Base-by-base conservation (phyloP, 2,113 vertebrate species). In the Sisor rabdophorus region DNA sequence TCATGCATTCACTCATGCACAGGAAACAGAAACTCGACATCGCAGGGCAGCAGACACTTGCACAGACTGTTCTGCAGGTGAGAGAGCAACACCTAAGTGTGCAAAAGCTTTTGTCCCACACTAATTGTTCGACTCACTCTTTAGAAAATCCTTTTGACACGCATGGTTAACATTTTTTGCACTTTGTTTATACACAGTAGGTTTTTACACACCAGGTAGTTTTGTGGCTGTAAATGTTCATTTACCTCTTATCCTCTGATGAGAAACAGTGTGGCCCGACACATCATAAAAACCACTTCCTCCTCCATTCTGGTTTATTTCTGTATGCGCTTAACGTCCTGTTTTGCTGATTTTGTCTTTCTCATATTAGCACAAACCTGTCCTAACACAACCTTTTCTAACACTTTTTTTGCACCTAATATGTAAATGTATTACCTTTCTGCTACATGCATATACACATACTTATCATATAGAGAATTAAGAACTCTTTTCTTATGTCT, bases 221-320 rank as follows among this genome's bases (percentile, higher is more conserved):
- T 7, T 67, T 76, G 32, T 65, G 52, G 50, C 32, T 64, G 8
- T 15, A 50, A 54, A 20, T 26, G 40, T 59, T 56, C 8, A 32
- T n/a, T 24, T 7, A 3, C 32, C 32, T 71, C 11, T 63, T 22
- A 75, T 50, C 59, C 68, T 68, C 36, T 78, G 74, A 83, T 82
- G 74, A 85, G 82, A 87, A 87, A 79, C 56, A 74, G 60, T 64
- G 28, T 19, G 32, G 48, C 61, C 55, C 47, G 76, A 36, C 48
- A 76, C 55, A 79, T 68, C 75, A 73, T 67, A 28, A 32, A 11
- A 83, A 90, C 91, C 90, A 90, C 91, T 90, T 91, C 91, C 89
- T 90, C 87, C 60, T 86, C 85, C 60, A 22, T 54, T 67, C 40
- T 7, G 63, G 28, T 55, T 56, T 55, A 64, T 65, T 24, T 24